phyloP scores from a whole-genome alignment of 1,140 invertebrate genomes.

The Planococcus citri region DNA sequence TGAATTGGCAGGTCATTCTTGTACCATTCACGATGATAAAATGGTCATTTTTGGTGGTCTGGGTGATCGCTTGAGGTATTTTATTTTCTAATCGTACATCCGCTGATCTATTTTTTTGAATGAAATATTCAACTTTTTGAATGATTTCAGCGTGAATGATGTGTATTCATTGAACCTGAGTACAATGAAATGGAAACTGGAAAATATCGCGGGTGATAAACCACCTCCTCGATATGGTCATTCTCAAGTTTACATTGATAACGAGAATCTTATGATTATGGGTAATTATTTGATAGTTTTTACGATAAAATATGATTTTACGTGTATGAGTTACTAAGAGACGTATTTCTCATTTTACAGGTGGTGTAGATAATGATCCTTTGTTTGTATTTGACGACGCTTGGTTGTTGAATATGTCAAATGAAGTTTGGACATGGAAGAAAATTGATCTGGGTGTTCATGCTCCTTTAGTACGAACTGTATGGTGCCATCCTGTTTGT shows the following conservation, averaged over 20 bases:
- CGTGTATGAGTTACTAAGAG: not conserved
- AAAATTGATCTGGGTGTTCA: constrained; percentile 10
- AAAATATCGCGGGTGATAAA: constrained; percentile 48
- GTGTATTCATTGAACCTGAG: constrained; percentile 78
- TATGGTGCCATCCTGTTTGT: constrained; percentile 88
- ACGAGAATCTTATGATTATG: constrained; percentile 55
- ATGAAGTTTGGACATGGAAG: constrained; percentile 21
- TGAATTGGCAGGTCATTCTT: constrained; percentile 84
- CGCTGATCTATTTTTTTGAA: not conserved
- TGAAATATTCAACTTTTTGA: not conserved
- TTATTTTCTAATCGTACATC: not conserved
- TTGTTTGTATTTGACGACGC: constrained; percentile 47
- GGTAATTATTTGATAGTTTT: constrained; percentile 39
- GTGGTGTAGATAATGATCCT: constrained; percentile 8
- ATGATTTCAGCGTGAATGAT: constrained; percentile 58
- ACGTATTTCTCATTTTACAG: not conserved
- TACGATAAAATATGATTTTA: not conserved
- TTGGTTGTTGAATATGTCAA: constrained; percentile 51
- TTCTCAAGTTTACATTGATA: constrained; percentile 43
- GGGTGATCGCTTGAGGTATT: constrained; percentile 31
- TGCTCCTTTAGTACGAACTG: constrained; percentile 28
- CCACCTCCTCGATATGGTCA: constrained; percentile 59
- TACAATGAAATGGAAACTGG: constrained; percentile 62
- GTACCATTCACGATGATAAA: constrained; percentile 65
- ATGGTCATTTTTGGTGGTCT: constrained; percentile 88